Evolutionary conservation across 2,113 vertebrate genomes (phyloP), one percentile per base, ranked within the genome.

Genomic region (Platycercus adscitus): DNA sequence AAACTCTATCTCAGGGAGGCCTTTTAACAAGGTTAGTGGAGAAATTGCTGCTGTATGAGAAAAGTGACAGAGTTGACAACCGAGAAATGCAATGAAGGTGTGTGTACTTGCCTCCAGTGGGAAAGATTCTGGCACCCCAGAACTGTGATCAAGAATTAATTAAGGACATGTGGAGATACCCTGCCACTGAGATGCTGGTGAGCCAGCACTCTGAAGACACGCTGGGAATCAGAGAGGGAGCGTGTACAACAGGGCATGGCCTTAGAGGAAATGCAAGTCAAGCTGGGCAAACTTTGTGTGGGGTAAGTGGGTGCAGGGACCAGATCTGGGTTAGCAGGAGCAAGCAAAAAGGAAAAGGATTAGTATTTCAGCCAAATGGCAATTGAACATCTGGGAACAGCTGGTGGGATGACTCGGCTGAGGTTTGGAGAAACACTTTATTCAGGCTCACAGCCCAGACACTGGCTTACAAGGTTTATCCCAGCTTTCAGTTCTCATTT

Each of bases 321-420:
- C 18, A 73, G 19, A 46, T 90, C 55, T 55, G 28, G n/a, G 41
- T 19, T 53, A 39, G 21, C 39, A 49, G 71, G 56, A 88, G 50
- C 46, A 88, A 50, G 43, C 43, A 47, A 31, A 24, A 35, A 49
- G 41, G 44, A 79, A 84, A 78, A 83, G 17, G 37, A 75, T 33
- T 33, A 56, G 43, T 33, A 24, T 88, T 93, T 78, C 64, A 84
- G 77, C 68, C 86, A 88, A 88, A 69, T 86, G 72, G 39, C 72
- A 86, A 81, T 4, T 91, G 91, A 91, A 93, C 88, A 83, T 92
- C 91, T 80, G 52, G 80, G 50, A 93, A 78, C 76, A 90, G 83
- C 91, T 96, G 68, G 58, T 90, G 68, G 69, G 83, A 71, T 86
- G 91, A 71, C 29, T 88, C 66, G 55, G 64, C 79, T 80, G 85